Evolutionary conservation across 2,888 invertebrate genomes (phyloP), one percentile per base, ranked within the genome.

Genomic region (Cremastinae sp.): DNA sequence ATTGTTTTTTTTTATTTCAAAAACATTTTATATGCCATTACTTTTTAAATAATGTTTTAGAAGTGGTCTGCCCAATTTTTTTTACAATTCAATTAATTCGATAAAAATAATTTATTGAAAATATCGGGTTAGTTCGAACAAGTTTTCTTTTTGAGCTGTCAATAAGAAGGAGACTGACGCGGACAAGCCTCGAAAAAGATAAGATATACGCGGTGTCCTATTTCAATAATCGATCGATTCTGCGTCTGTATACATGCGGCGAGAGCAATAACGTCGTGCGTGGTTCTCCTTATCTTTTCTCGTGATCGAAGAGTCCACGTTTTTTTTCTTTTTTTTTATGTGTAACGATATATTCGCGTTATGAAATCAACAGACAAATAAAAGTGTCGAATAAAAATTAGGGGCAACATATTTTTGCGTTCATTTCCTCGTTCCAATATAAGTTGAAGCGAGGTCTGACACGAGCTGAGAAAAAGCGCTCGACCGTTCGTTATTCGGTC

Each of bases 391-490:
- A n/a, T n/a, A n/a, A n/a, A n/a, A n/a, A n/a, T n/a, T n/a, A n/a
- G n/a, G n/a, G n/a, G n/a, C n/a, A n/a, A n/a, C n/a, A 18, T 28
- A 36, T 18, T 16, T 10, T 28, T 34, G 54, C 18, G 43, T 73
- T 73, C 22, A 53, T 73, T 69, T 65, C 54, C 28, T 64, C 22
- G 56, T 20, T 53, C 36, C 34, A 59, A 59, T 8, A 16, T 58
- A 45, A 14, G 14, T 20, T 10, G 36, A 61, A n/a, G 9, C 34
- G 36, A 62, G 36, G 41, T 43, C 43, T 62, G 47, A 41, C n/a
- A n/a, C 28, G 64, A 59, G 73, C 53, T 76, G 76, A 69, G 73
- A 73, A 76, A 69, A 76, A n/a, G 47, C 61, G 65, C 45, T 54
- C 76, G 53, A 76, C 64, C 69, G 62, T 73, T 69, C 54, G 49